A percentile compares a stretch with the other conserved stretches of the same genome.
Evolutionary conservation across 2,113 vertebrate species (phyloP).

Genomic region (Gobio gobio): DNA sequence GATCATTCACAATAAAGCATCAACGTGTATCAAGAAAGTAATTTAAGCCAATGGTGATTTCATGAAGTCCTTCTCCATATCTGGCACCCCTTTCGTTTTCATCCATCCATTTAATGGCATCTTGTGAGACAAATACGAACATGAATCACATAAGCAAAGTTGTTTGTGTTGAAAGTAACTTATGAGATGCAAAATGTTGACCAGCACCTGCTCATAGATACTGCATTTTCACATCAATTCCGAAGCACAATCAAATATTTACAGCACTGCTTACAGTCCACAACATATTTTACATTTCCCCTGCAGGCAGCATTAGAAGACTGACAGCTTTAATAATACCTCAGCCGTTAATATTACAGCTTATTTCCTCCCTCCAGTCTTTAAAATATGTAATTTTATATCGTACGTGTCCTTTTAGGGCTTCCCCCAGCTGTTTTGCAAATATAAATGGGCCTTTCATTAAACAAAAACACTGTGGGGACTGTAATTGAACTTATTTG

Average conservation of each 20-base stretch:
- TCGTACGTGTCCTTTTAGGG: conserved; percentile 62
- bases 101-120: not conserved
- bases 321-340: conserved; percentile 56
- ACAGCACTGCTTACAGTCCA: conserved; percentile 46
- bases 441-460: conserved; percentile 64
- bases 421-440: conserved; percentile 62
- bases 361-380: conserved; percentile 60
- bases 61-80: not conserved
- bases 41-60: not conserved
- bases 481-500: conserved; percentile 66
- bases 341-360: conserved; percentile 51
- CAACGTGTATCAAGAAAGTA: not conserved
- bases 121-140: not conserved
- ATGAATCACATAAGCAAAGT: not conserved
- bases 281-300: conserved; percentile 38
- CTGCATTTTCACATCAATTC: conserved; percentile 30
- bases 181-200: not conserved
- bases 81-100: not conserved
- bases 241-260: conserved; percentile 41
- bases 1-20: not conserved
- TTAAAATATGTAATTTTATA: conserved; percentile 66
- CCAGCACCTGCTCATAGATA: not conserved
- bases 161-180: not conserved
- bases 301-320: conserved; percentile 31
- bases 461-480: conserved; percentile 64